phyloP scores from a whole-genome alignment of 2,113 vertebrate species.

The human region GRCh38 chr5:22222501-22223000 shows the following conservation, averaged over 20 bases:
- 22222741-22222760: neutral
- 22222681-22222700: conserved; percentile 28
- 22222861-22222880: neutral
- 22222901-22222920: neutral
- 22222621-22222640: conserved; percentile 43
- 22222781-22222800: conserved; percentile 73
- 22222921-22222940: neutral
- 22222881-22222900: neutral
- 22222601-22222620: conserved; percentile 34
- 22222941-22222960: neutral
- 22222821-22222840: neutral
- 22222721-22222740: neutral
- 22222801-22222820: neutral
- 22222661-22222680: conserved; percentile 54
- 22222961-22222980: neutral
- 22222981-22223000: neutral
- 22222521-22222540: neutral
- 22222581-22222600: conserved; percentile 21
- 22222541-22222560: conserved; percentile 8
- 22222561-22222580: neutral
- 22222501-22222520: neutral
- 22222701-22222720: neutral
- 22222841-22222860: conserved; percentile 3
- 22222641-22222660: conserved; percentile 55
- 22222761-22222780: conserved; percentile 46